phyloP scores from a whole-genome alignment of 1,140 invertebrate species.

The Leptopilina clavipes region DNA sequence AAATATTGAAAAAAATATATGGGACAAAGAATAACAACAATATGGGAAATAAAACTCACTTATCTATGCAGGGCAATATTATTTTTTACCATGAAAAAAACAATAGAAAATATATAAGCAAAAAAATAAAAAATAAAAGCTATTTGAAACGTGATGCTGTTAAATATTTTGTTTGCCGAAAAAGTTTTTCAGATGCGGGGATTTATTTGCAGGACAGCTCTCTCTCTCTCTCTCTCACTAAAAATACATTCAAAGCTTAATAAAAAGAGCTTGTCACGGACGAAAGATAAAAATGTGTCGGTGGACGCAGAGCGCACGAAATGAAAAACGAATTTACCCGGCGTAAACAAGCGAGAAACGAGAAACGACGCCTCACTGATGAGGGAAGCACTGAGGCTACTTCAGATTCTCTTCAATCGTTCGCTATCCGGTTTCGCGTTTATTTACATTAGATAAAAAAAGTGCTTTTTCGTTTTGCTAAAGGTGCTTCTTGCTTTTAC shows the following conservation, averaged over 20 bases:
- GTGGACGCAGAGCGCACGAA: background rate
- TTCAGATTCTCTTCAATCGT: constrained; percentile 32
- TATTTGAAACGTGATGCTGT: constrained; percentile 10
- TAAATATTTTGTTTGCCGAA: constrained; percentile 16
- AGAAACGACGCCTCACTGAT: constrained; percentile 23
- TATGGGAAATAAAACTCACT: too few relatives aligned
- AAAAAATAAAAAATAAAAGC: background rate
- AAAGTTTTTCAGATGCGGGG: constrained; percentile 9
- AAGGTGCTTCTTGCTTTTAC: background rate
- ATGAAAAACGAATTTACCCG: constrained; percentile 34
- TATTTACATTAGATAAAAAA: constrained; percentile 21
- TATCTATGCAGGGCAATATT: too few relatives aligned
- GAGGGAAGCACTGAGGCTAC: constrained; percentile 16
- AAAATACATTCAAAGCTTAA: constrained; percentile 32
- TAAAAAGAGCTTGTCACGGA: constrained; percentile 29
- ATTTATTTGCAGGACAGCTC: background rate
- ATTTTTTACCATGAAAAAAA: too few relatives aligned
- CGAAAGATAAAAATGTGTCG: constrained; percentile 23
- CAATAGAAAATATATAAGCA: too few relatives aligned
- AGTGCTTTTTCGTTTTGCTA: background rate
- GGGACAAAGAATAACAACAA: too few relatives aligned
- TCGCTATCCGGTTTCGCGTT: constrained; percentile 29
- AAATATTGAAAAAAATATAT: too few relatives aligned
- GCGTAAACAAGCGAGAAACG: constrained; percentile 31
- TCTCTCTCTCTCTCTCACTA: background rate